Conservation (phyloP, 1,140 invertebrate species). For the Saccostrea echinata region DNA sequence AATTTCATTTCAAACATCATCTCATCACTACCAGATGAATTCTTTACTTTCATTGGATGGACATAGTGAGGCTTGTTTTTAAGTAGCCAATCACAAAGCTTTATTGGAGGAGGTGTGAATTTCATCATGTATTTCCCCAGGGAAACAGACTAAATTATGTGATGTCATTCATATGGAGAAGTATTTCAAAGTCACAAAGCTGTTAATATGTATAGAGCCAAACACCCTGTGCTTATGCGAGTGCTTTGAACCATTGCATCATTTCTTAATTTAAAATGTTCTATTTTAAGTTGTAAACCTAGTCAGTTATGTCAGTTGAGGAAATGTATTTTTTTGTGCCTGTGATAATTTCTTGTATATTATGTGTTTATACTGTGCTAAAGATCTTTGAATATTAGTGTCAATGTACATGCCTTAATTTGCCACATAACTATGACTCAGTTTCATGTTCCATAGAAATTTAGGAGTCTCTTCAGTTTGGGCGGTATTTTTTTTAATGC, state of each 20-base stretch:
- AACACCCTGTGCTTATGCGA: not conserved
- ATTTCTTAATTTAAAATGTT: not conserved
- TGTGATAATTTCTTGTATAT: conserved; percentile 11
- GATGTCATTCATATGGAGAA: conserved; percentile 16
- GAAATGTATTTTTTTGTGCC: not conserved
- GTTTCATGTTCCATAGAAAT: conserved; percentile 16
- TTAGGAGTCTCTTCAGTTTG: not conserved
- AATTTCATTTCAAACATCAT: not conserved
- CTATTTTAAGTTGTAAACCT: not conserved
- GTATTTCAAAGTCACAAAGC: not conserved
- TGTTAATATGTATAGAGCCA: not conserved
- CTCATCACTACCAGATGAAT: not conserved
- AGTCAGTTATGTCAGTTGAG: not conserved
- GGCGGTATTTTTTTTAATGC: not conserved
- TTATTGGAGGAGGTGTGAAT: conserved; percentile 28
- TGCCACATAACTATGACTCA: not conserved
- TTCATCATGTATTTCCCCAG: not conserved
- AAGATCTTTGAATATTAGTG: not conserved
- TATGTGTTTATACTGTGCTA: not conserved
- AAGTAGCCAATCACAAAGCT: not conserved
- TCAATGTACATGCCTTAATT: not conserved
- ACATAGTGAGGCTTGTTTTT: not conserved
- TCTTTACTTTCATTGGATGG: conserved; percentile 7
- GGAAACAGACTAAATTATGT: not conserved
- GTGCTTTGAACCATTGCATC: conserved; percentile 1